Evolutionary conservation across 2,797 vertebrate genomes (phyloP).

Genomic region (Cyclura pinguis): DNA sequence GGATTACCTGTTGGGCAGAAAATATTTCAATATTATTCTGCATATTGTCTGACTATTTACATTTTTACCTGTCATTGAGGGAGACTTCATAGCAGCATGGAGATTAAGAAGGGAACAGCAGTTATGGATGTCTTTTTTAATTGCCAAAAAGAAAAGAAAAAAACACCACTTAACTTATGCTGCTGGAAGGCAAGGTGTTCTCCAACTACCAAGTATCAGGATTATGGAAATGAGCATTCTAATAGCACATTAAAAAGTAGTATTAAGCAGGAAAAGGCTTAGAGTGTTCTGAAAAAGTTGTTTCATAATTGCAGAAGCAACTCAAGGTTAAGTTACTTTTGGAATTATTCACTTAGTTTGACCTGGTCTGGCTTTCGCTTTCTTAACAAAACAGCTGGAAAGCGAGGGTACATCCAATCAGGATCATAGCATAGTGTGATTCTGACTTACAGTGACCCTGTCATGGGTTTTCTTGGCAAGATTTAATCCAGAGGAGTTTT

Average conservation of each 20-base stretch:
- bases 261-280: neutral
- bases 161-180: neutral
- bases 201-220: neutral
- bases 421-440: neutral
- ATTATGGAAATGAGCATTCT: neutral
- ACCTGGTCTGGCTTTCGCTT: neutral
- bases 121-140: neutral
- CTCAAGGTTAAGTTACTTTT: neutral
- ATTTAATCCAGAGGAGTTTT: no score
- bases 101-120: neutral
- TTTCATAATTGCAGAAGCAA: neutral
- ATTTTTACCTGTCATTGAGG: neutral
- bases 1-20: neutral
- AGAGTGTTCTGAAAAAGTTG: neutral
- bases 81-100: neutral
- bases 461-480: no score
- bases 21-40: constrained; percentile 10
- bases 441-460: no score
- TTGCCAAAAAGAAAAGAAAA: no score
- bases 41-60: neutral
- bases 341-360: neutral
- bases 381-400: neutral
- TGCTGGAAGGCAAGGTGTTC: neutral
- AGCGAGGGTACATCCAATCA: neutral
- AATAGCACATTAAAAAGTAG: neutral